These are phyloP conservation scores for Nebria salina DNA, from an alignment of 2,888 invertebrate genomes.

Conservation along the genomic window DNA sequence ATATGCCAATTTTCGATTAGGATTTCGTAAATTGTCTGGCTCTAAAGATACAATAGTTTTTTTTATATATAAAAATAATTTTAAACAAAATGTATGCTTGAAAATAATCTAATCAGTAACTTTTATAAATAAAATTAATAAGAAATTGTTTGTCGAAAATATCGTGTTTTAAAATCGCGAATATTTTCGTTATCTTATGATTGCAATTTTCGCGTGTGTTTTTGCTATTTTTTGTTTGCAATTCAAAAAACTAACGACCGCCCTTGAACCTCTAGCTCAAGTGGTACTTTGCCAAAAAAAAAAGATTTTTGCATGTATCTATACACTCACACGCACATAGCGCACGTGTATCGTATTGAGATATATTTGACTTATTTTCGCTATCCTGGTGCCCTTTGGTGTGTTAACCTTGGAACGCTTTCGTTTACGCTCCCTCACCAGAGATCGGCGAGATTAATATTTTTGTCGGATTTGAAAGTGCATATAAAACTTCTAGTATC, in stretches of 20 bases:
- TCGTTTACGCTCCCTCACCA: neutral
- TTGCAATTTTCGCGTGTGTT: neutral
- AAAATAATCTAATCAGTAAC: neutral
- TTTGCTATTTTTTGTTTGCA: neutral
- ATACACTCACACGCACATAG: neutral
- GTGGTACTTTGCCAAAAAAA: neutral
- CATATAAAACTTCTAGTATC: neutral
- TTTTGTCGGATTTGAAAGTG: neutral
- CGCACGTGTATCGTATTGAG: neutral
- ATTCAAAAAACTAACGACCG: neutral
- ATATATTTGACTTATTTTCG: neutral
- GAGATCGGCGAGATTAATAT: neutral
- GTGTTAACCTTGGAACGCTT: neutral
- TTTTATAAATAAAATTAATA: neutral
- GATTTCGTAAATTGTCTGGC: neutral
- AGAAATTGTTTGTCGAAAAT: neutral
- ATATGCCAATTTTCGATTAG: neutral
- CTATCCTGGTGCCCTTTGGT: neutral
- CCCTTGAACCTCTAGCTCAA: neutral
- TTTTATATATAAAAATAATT: neutral
- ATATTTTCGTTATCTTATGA: neutral
- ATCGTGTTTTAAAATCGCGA: neutral
- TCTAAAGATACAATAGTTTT: neutral
- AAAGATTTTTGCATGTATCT: neutral
- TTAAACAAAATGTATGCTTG: neutral